Base-by-base conservation (phyloP, 1,140 invertebrate genomes). In the Drosophila eugracilis region DNA sequence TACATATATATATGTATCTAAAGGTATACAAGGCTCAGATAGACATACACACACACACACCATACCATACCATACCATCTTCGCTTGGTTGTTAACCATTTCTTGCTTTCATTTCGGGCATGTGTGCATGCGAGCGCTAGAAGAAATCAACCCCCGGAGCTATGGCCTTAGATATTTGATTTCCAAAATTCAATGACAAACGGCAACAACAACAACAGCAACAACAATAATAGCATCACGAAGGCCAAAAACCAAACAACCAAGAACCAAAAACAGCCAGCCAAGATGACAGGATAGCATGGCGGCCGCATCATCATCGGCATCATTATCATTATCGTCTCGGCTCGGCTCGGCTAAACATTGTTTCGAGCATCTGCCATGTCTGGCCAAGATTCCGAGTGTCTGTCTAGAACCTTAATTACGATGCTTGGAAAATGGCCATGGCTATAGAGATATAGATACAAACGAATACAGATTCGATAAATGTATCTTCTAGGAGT, bases 131-230 rank as follows among this genome's bases (percentile, higher is more conserved):
- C 4, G 39, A 42, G 19, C 41, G 15, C 36, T 49, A 69, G 65
- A 70, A 44, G 62, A 83, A 85, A 85, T 57, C 80, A 70, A 85
- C 81, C 81, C 81, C 69, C 52, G 66, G 66, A 53, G 42, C 45
- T 73, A 86, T 50, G 75, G 67, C 77, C 60, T 74, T 85, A 85
- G 81, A 77, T 77, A 77, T 77, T 85, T 86, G 77, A 86, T 76
- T 80, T 85, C 72, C 59, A 75, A 75, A 75, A 74, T 63, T 75
- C 72, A 75, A 75, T 75, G 71, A 71, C 70, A 74, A 73, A 45
- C 49, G 58, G 49, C 47, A 55, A 42, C 6, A 79, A 47, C 5
- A 72, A 44, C 37, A 54, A 24, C 34, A 24, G 5, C 5, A 14
- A 15, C 14, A n/a, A n/a, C n/a, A n/a, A n/a, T n/a, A n/a, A n/a